These are phyloP conservation scores for Beroe ovata DNA, from an alignment of 37 sponge, comb jelly and placozoan genomes.

Conservation along the genomic window DNA sequence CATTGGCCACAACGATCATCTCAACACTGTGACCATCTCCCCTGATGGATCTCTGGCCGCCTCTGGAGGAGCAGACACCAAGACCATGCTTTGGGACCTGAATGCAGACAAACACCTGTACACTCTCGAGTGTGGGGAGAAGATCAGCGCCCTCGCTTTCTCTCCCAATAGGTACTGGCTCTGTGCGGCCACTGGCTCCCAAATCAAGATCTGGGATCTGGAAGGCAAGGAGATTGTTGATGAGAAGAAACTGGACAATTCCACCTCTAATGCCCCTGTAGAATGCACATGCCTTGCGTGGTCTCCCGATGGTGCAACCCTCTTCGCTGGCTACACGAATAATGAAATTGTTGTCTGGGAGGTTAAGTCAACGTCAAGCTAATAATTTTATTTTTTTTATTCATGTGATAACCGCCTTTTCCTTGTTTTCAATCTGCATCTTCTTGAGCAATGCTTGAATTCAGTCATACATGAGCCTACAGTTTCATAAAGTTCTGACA, in stretches of 20 bases:
- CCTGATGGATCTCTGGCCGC: slow-evolving; percentile 99
- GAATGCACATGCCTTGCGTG: slow-evolving; percentile 90
- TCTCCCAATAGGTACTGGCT: slow-evolving; percentile 99
- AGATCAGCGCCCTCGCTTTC: slow-evolving; percentile 95
- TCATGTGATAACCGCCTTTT: neutral
- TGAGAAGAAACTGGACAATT: slow-evolving; percentile 78
- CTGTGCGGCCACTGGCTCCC: slow-evolving; percentile 92
- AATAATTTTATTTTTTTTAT: slow-evolving; percentile 44
- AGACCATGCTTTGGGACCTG: slow-evolving; percentile 98
- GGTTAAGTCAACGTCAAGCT: slow-evolving; percentile 51
- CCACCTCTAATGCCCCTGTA: slow-evolving; percentile 67
- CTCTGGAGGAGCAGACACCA: slow-evolving; percentile 96
- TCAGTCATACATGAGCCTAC: too few species aligned
- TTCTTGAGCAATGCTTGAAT: too few species aligned
- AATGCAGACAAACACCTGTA: slow-evolving; percentile 99
- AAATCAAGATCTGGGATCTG: slow-evolving; percentile 98
- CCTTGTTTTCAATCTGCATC: too few species aligned
- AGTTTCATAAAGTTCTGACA: too few species aligned
- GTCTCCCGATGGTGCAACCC: slow-evolving; percentile 96
- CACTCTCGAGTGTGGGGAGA: slow-evolving; percentile 83
- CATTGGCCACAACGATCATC: slow-evolving; percentile 88
- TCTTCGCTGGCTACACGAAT: slow-evolving; percentile 97
- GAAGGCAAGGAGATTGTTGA: slow-evolving; percentile 96
- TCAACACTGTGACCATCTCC: slow-evolving; percentile 96
- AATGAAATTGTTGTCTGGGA: slow-evolving; percentile 89